Evolutionary conservation across 1,140 invertebrate species (phyloP).

Genomic region (Apis cerana): DNA sequence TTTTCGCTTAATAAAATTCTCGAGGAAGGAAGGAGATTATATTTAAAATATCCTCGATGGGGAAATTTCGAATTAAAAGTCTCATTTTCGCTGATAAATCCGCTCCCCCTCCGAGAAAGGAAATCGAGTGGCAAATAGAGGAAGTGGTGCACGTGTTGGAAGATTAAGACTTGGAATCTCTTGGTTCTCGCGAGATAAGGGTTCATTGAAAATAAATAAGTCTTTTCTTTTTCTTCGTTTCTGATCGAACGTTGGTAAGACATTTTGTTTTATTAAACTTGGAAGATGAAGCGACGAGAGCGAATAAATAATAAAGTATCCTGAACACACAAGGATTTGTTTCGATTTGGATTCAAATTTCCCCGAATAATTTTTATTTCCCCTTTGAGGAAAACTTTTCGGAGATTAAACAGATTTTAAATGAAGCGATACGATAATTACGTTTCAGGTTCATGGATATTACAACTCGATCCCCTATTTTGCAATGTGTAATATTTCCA

Average conservation of each 20-base stretch:
- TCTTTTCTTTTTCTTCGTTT: background rate
- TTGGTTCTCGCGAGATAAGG: conserved; percentile 64
- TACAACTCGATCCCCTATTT: background rate
- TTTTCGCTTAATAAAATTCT: background rate
- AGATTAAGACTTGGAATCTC: conserved; percentile 17
- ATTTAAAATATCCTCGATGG: background rate
- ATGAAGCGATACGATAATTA: background rate
- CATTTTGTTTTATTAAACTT: background rate
- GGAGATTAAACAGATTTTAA: background rate
- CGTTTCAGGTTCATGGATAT: conserved; percentile 11
- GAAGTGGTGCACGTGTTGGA: conserved; percentile 7
- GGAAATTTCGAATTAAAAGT: background rate
- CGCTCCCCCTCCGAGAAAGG: background rate
- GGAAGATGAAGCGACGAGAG: background rate
- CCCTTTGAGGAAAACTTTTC: background rate
- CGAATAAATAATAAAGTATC: too few relatives aligned
- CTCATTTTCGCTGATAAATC: background rate
- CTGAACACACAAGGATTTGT: too few relatives aligned
- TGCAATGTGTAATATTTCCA: conserved; percentile 32
- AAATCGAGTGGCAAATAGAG: conserved; percentile 17
- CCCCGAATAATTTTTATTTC: too few relatives aligned
- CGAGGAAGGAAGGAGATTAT: background rate
- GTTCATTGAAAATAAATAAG: conserved; percentile 7
- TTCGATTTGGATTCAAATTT: too few relatives aligned
- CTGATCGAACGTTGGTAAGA: too few relatives aligned